Evolutionary conservation across 2,113 vertebrate species (phyloP), one percentile per base, ranked within the genome.

Genomic region (Natator depressus): DNA sequence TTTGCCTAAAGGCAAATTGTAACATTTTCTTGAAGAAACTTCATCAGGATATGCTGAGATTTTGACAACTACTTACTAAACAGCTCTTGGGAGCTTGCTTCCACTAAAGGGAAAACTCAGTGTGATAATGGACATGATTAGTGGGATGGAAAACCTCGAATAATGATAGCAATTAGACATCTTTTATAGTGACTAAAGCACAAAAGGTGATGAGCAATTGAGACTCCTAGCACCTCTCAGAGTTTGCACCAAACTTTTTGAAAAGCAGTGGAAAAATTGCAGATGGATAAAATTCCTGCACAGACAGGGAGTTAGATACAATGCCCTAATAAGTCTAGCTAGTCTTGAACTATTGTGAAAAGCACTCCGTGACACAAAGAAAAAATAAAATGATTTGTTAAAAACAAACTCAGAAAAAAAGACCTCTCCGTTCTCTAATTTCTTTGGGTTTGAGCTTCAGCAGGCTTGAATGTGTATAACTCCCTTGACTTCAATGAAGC

Each of bases 41-140:
- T 92, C 93, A 96, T 96, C 91, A 93, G 88, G 93, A 91, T 85
- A 89, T 87, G 51, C 84, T 81, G 88, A 65, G 89, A 89, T 96
- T 97, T 96, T 96, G 95, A 95, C 96, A 96, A 57, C 85, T 65
- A 65, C 54, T 93, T 29, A 16, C 47, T 38, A 54, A 94, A 87
- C 29, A 91, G 81, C 25, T 90, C 85, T 94, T n/a, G 94, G 92
- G 75, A 3, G 1, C 84, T 87, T 92, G 79, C 5, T n/a, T 87
- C 55, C 95, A 89, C 84, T 3, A 20, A 94, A 95, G 93, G 42
- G 47, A 88, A 96, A 93, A 59, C 29, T 20, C 16, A 50, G 42
- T 81, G 79, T 85, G 87, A 94, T 96, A 95, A 90, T 85, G 81
- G 87, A 76, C 81, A 42, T 1, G 49, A 81, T 89, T 91, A 96